Conservation (phyloP, 2,797 vertebrate genomes). For the Sebastes wilsoni region DNA sequence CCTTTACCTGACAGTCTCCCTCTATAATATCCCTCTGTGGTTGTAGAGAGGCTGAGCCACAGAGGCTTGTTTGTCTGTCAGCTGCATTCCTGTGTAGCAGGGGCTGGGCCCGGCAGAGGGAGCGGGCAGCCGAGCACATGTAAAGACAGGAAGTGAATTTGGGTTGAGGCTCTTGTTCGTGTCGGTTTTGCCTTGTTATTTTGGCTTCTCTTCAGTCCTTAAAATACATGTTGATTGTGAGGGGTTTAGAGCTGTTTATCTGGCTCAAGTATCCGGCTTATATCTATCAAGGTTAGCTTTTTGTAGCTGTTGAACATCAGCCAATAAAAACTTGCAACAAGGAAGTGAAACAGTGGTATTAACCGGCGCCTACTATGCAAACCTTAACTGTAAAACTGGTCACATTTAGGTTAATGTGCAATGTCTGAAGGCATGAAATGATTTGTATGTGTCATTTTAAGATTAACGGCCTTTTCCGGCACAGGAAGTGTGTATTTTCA, state of each 20-base stretch:
- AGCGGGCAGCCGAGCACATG: constrained; percentile 48
- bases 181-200: constrained; percentile 5
- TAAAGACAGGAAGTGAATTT: constrained; percentile 74
- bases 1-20: constrained; percentile 46
- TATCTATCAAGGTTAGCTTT: background rate
- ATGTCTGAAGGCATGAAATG: background rate
- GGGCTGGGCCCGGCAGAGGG: constrained; percentile 40
- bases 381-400: background rate
- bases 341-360: background rate
- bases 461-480: constrained; percentile 19
- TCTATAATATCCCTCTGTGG: constrained; percentile 15
- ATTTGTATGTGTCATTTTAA: constrained; percentile 16
- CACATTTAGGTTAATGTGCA: background rate
- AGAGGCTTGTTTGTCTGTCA: constrained; percentile 57
- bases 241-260: background rate
- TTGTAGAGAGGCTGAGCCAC: constrained; percentile 24
- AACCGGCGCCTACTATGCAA: background rate
- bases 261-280: background rate
- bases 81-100: constrained; percentile 53
- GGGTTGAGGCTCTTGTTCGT: constrained; percentile 21
- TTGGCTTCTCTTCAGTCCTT: constrained; percentile 7
- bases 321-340: constrained; percentile 13
- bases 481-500: constrained; percentile 30
- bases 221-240: background rate
- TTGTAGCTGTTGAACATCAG: background rate